A percentile compares a stretch with the other conserved stretches of the same genome.
Evolutionary conservation across 2,888 invertebrate species (phyloP).

Genomic region (Pachymerium ferrugineum): DNA sequence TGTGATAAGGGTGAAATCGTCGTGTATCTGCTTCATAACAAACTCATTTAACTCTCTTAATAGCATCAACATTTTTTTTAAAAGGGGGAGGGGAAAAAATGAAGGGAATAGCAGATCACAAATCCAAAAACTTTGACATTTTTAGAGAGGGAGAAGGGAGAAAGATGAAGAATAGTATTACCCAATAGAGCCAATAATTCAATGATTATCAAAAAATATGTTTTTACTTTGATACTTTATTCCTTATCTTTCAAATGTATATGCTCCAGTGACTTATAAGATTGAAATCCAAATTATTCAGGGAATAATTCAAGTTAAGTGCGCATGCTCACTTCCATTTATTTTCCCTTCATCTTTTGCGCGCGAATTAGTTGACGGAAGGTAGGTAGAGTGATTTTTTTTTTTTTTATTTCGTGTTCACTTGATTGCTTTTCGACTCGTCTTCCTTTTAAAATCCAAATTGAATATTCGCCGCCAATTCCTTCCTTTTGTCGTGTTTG

Average conservation of each 20-base stretch:
- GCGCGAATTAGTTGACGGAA: constrained; percentile 23
- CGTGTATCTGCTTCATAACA: not conserved
- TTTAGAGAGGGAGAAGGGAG: too few relatives aligned
- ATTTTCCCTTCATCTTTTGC: constrained; percentile 20
- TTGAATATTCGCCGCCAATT: constrained; percentile 24
- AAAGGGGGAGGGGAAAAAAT: not conserved
- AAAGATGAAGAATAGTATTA: constrained; percentile 1
- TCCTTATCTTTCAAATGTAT: not conserved
- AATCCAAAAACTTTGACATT: constrained; percentile 10
- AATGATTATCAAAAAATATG: too few relatives aligned
- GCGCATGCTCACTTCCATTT: constrained; percentile 10
- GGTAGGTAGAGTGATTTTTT: constrained; percentile 16
- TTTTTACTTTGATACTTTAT: too few relatives aligned
- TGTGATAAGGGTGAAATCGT: constrained; percentile 9
- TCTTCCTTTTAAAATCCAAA: constrained; percentile 27
- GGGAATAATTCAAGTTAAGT: constrained; percentile 25
- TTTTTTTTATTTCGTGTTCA: constrained; percentile 3
- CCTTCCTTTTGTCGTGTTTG: constrained; percentile 2
- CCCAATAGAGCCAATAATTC: constrained; percentile 10
- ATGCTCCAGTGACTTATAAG: not conserved
- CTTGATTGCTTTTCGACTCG: constrained; percentile 27
- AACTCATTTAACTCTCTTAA: constrained; percentile 10
- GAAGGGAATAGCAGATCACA: constrained; percentile 9
- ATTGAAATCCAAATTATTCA: constrained; percentile 25
- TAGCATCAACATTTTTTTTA: not conserved